Evolutionary conservation across 2,888 invertebrate species (phyloP), one percentile per base, ranked within the genome.

Genomic region (Gortyna flavago): DNA sequence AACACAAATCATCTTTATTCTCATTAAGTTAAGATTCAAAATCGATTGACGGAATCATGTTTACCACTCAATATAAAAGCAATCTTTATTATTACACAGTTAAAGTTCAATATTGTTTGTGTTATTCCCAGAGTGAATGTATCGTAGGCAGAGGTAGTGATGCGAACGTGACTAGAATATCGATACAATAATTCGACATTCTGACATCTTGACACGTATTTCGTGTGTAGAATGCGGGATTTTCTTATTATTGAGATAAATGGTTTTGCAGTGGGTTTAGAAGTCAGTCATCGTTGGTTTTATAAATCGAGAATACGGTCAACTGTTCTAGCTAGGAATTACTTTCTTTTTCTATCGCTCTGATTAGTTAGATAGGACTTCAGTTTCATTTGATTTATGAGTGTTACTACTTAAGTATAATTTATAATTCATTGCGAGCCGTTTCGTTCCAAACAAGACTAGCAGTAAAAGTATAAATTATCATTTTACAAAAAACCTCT

Each of bases 161-260:
- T 91, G 92, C 51, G 88, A 87, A 93, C 94, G 93, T 94, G 94
- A 89, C 83, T 73, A 57, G 80, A 91, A 93, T 93, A 91, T 94
- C 93, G 94, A 94, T 92, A 89, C 66, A 83, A 85, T 85, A 83
- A 90, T 90, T 91, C 86, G 85, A 89, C 80, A 78, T 89, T 89
- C 90, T 87, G 85, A 88, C 89, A 85, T 89, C 78, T 88, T 90
- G 93, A 91, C 94, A 93, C 88, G 90, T 86, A 92, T 92, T 91
- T 86, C 93, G 93, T 93, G 94, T 85, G 65, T 74, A 29, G 93
- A 93, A 93, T 94, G 77, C 81, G 81, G 75, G 89, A 89, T 89
- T 85, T 88, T 88, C 77, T 83, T 83, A 75, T 83, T 85, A 86
- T 81, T 77, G 79, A 82, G 79, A 87, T 83, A 86, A 88, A 92